Evolutionary conservation across 2,888 invertebrate species (phyloP).

Genomic region (Nomada flava): DNA sequence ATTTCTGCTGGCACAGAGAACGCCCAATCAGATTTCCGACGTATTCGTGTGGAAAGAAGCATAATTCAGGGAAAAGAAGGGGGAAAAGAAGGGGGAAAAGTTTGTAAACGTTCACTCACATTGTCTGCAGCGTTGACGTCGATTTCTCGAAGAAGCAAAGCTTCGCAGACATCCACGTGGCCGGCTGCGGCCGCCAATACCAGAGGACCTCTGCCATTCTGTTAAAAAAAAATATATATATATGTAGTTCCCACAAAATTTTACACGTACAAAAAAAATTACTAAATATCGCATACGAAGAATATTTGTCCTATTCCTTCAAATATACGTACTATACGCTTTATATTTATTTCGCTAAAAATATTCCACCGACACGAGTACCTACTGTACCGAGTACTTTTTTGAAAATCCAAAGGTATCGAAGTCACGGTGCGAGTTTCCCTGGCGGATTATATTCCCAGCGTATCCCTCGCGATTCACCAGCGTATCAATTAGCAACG

Average conservation of each 20-base stretch:
- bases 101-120: conserved; percentile 81
- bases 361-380: no score
- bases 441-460: conserved; percentile 1
- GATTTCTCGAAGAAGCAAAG: conserved; percentile 84
- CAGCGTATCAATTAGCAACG: conserved; percentile 62
- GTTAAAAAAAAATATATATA: conserved; percentile 55
- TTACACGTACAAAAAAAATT: no score
- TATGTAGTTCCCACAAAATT: no score
- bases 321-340: not conserved
- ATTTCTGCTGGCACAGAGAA: no score
- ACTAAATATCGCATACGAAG: not conserved
- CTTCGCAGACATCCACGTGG: conserved; percentile 84
- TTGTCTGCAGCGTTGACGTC: conserved; percentile 85
- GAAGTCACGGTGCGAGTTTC: conserved; percentile 13
- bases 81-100: not conserved
- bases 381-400: not conserved
- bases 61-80: not conserved
- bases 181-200: conserved; percentile 86
- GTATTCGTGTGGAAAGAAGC: not conserved
- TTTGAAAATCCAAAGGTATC: not conserved
- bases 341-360: no score
- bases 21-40: not conserved
- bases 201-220: conserved; percentile 85
- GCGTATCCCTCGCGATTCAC: conserved; percentile 25
- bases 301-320: not conserved